Evolutionary conservation across 2,113 vertebrate genomes (phyloP), one percentile per base, ranked within the genome.

Genomic region (Anas platyrhynchos): DNA sequence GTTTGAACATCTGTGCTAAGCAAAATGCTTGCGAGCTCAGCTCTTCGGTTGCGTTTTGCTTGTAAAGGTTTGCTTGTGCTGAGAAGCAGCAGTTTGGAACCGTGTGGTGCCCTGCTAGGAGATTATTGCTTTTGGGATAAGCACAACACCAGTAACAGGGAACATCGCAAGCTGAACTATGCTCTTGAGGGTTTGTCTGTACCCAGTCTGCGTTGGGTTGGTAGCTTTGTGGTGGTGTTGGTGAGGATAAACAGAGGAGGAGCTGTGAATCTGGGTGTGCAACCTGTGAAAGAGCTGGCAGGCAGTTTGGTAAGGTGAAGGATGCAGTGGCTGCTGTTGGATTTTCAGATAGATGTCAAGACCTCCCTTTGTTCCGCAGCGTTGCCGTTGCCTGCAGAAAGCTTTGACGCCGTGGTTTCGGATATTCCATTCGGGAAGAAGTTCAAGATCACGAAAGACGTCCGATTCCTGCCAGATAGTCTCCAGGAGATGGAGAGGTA

Each of bases 341-440:
- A 34, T 87, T 86, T 52, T 75, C 20, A 25, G 2, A 1, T 5
- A 58, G n/a, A 23, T 15, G 18, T 91, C 22, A 83, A 81, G 46
- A n/a, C 20, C 14, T 95, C 59, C 31, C 89, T 92, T 85, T 96
- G 2, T 88, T 89, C 93, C 93, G 36, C 94, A 99, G 99, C 78
- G 9, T 95, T 99, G 88, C 99, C 99, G 1, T 92, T 99, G 72
- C 96, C 98, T 46, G 97, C 98, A 7, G 96, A 97, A 88, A 98
- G 98, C 78, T 97, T 99, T 3, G 98, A 99, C 20, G 83, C 97
- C 21, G 97, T 99, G 62, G 96, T 99, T 95, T 99, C 98, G 38
- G 99, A 99, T 95, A 96, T 99, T 93, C 99, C 99, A 0, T 99
- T 99, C 97, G 99, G 99, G 59, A 99, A 98, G 96, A 99, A 99